Evolutionary conservation across 2,797 vertebrate species (phyloP).

Genomic region (Enteromius viviparus): DNA sequence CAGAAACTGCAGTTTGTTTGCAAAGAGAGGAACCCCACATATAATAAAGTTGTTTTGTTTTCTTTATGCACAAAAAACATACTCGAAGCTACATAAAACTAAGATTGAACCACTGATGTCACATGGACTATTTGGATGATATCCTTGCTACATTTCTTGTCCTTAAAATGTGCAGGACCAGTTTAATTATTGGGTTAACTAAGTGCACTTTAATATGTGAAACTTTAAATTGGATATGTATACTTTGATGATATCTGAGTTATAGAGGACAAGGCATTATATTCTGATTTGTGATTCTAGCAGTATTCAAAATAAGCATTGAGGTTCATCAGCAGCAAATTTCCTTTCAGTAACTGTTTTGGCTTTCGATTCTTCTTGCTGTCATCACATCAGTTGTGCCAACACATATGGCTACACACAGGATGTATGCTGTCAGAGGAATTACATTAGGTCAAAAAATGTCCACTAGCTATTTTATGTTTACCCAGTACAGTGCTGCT

Average conservation of each 20-base stretch:
- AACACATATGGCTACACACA: slow-evolving; percentile 43
- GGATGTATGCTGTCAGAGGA: slow-evolving; percentile 49
- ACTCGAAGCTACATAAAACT: not conserved
- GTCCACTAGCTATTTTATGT: slow-evolving; percentile 41
- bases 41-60: not conserved
- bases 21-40: not conserved
- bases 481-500: slow-evolving; percentile 26
- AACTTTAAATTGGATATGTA: not conserved
- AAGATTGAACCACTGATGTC: not conserved
- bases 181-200: not conserved
- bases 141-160: not conserved
- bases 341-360: slow-evolving; percentile 18
- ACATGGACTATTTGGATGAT: not conserved
- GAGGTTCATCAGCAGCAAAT: not conserved
- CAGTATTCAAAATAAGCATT: not conserved
- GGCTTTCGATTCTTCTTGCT: not conserved
- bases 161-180: not conserved
- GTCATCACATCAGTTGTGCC: slow-evolving; percentile 37
- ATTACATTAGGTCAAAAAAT: slow-evolving; percentile 35
- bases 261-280: not conserved
- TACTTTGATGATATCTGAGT: not conserved
- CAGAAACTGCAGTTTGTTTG: not conserved
- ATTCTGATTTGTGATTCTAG: not conserved
- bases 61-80: not conserved
- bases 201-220: not conserved